Evolutionary conservation across 2,113 vertebrate genomes (phyloP), one percentile per base, ranked within the genome.

Genomic region (Corapipo altera): DNA sequence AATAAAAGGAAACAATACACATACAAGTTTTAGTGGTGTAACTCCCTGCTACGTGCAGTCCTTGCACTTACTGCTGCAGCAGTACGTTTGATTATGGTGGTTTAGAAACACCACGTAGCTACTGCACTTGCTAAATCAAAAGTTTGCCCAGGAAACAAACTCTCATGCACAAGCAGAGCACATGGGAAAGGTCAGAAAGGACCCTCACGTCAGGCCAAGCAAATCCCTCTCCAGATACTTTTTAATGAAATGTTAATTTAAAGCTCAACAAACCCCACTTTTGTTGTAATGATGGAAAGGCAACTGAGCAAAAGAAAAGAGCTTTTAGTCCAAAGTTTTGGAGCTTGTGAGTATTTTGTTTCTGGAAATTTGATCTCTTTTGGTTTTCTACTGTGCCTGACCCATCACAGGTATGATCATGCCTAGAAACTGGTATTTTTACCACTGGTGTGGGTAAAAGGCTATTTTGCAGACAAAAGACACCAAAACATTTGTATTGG

Each of bases 41-140:
- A 46, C 46, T 30, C 20, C 52, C 49, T 65, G 57, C 21, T 28
- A 13, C 1, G 14, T 17, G 6, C 39, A 78, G 32, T 19, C 33
- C 32, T 23, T 46, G 35, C 43, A 11, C 2, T 4, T 41, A 15
- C 8, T 8, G 2, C 62, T 85, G 43, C 44, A 75, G 20, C n/a
- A 54, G 13, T 9, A 2, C 17, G 4, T 13, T 39, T 46, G 52
- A 26, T 35, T n/a, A 19, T 1, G 0, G 32, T 35, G 32, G 35
- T 92, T 82, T 26, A 76, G 35, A 57, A 85, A 48, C 23, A 41
- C 28, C 22, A 4, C 9, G 9, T 15, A 30, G 33, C 48, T 73
- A 32, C 46, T 52, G 20, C 19, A 33, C 15, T 95, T 88, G 51
- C 32, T 76, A 66, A 89, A 85, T 57, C 30, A 30, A 49, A 69